These are phyloP conservation scores for Eurosta solidaginis DNA, from an alignment of 1,140 invertebrate genomes.

Conservation along the genomic window DNA sequence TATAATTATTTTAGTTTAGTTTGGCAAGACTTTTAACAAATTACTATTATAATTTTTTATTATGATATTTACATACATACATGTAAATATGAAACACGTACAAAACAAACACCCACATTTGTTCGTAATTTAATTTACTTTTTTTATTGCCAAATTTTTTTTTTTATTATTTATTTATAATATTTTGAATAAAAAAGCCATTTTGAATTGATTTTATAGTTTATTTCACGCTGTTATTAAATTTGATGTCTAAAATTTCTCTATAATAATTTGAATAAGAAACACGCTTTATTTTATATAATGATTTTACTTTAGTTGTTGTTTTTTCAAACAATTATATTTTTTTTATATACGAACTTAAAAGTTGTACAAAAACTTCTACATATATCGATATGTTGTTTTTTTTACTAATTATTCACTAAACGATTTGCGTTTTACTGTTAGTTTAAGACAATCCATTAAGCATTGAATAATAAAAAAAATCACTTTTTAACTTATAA, in stretches of 20 bases:
- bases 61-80: neutral
- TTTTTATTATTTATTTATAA: neutral
- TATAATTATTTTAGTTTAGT: constrained; percentile 11
- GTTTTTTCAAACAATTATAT: neutral
- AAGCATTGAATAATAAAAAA: neutral
- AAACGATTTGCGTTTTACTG: neutral
- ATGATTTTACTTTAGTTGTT: neutral
- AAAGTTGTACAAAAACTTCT: constrained; percentile 7
- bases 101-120: neutral
- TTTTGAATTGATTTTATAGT: constrained; percentile 24
- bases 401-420: neutral
- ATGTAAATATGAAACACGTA: neutral
- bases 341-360: neutral
- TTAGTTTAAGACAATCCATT: neutral
- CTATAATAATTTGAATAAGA: constrained; percentile 24
- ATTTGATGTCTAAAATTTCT: constrained; percentile 16
- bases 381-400: constrained; percentile 17
- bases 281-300: neutral
- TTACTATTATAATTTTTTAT: neutral
- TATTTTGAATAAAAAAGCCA: constrained; percentile 29
- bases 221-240: neutral
- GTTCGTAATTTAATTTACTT: neutral
- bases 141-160: neutral
- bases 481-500: neutral
- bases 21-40: constrained; percentile 24